Evolutionary conservation across 2,113 vertebrate species (phyloP), one percentile per base, ranked within the genome.

Genomic region (Arvicanthis niloticus): DNA sequence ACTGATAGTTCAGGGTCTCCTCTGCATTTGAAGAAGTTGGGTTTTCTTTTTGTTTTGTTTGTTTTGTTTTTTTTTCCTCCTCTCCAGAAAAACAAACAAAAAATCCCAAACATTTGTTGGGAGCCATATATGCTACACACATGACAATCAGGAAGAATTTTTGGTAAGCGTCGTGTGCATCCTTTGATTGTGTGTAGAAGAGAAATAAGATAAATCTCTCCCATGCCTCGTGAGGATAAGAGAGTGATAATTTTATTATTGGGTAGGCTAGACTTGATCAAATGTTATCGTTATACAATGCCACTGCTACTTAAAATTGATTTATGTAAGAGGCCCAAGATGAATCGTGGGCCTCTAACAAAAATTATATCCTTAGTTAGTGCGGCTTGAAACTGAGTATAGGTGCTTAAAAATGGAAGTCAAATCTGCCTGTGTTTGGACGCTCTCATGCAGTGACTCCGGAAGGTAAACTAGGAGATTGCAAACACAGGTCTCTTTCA

Each of bases 401-500:
- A 82, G 68, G 16, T 8, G 34, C 70, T 87, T 65, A 68, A 70
- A 80, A 16, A 22, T 19, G 88, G 9, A 97, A 10, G 34, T 29
- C 60, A 4, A 92, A 3, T 84, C 24, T 96, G 93, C 77, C 29
- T 51, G 12, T 95, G 34, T 82, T 88, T 87, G 73, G 56, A 93
- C 92, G 90, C 11, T 48, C 29, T 82, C 76, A 86, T 76, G 48
- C 70, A 97, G 45, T 48, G 65, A 53, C 72, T 93, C 11, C 89
- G 42, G 87, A 96, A 95, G 40, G 10, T 86, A 88, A 97, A 76
- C 31, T 60, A 73, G 89, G 37, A 17, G 97, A 95, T 22, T 53
- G 58, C 89, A 96, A 76, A 93, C 67, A 93, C n/a, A 80, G 89
- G 89, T 94, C 94, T 97, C 97, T 96, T 97, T 97, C 96, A 97